Evolutionary conservation across 1,140 invertebrate species (phyloP), one percentile per base, ranked within the genome.

Genomic region (Diorhabda elongata): DNA sequence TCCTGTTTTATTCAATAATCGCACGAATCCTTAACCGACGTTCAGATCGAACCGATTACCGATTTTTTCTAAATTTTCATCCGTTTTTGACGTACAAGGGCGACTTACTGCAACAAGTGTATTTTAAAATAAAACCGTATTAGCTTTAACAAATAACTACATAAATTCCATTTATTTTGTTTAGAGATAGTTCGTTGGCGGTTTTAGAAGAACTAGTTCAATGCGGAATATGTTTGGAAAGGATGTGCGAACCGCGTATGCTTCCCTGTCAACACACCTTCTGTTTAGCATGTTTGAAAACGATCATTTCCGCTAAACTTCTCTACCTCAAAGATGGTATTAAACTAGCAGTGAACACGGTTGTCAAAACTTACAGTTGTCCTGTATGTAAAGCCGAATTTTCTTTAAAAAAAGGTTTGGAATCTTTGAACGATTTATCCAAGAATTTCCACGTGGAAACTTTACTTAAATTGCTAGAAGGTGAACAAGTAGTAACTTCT

Each of bases 211-310:
- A 90, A 58, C 78, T 92, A 5, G 81, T 92, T 3, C 86, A 87
- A 76, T 93, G 91, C 79, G 81, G 88, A 2, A 84, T 93, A 58
- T 93, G 91, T 75, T 77, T 91, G 42, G 88, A 91, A 75, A 83
- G 87, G 66, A 84, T 89, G 43, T 84, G 83, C 67, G 82, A 86
- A 44, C 90, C 91, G 2, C 88, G 88, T 76, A 88, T 91, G 83
- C 79, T 92, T 69, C 88, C 88, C 3, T 92, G 91, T 76, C 90
- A 91, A 76, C 90, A 92, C 79, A 91, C 90, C 0, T 92, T 92
- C 79, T 92, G 91, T 75, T 77, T 85, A 57, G 78, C 83, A 9
- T 91, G 90, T 73, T 82, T 91, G 7, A 82, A 84, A 70, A 81
- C 80, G 56, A 83, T 84, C 61, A n/a, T 75, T 4, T 77, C 81